Evolutionary conservation across 2,797 vertebrate species (phyloP).

Genomic region (Acipenser transmontanus): DNA sequence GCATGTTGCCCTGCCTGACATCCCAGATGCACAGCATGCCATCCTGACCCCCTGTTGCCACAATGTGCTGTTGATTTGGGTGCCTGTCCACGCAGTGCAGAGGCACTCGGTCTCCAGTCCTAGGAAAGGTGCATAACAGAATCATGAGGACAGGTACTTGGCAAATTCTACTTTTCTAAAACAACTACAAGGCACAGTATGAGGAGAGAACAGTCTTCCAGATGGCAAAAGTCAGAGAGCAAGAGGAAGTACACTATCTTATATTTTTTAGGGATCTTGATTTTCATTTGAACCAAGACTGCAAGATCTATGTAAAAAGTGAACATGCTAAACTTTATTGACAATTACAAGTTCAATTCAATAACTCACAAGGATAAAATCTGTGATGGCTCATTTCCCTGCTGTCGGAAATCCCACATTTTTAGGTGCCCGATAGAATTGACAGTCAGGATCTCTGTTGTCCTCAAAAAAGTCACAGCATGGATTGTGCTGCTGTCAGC

Average conservation of each 20-base stretch:
- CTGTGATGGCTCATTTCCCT: conserved; percentile 81
- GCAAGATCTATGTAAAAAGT: neutral
- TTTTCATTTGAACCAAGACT: neutral
- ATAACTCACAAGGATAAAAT: conserved; percentile 75
- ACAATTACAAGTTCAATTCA: conserved; percentile 9
- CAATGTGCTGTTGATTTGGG: conserved; percentile 92
- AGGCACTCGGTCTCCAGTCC: conserved; percentile 83
- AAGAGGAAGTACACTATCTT: too few species aligned
- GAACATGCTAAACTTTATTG: neutral
- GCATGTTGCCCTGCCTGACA: conserved; percentile 79
- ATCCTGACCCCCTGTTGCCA: conserved; percentile 90
- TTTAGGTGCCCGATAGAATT: conserved; percentile 97
- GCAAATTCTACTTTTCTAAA: neutral
- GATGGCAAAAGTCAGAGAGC: too few species aligned
- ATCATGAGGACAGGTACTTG: too few species aligned
- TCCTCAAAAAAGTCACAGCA: conserved; percentile 84
- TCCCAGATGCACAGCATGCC: conserved; percentile 98
- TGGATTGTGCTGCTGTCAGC: conserved; percentile 95
- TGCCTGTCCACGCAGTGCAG: conserved; percentile 91
- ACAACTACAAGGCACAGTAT: neutral
- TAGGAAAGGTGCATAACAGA: conserved; percentile 25
- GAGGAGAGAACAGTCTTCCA: too few species aligned
- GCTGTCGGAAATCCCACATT: conserved; percentile 90
- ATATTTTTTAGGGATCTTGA: neutral
- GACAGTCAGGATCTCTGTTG: conserved; percentile 88